Evolutionary conservation across 2,797 vertebrate species (phyloP), one percentile per base, ranked within the genome.

Genomic region (Gambusia yucatana): DNA sequence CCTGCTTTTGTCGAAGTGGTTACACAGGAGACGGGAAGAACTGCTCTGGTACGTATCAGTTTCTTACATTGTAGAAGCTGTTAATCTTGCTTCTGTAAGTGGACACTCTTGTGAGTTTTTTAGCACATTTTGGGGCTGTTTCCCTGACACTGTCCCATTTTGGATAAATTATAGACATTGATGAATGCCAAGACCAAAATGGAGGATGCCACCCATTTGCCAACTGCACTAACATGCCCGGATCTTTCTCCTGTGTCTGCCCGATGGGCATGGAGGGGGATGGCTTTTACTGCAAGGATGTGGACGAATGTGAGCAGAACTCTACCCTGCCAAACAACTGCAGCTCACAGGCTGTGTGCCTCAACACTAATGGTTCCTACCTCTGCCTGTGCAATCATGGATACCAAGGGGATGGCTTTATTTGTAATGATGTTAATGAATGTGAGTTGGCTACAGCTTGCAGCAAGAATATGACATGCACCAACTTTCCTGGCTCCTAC

Each of bases 91-190:
- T 57, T 73, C 78, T 41, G 52, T 91, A 67, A 76, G 77, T 87
- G 85, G 59, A 88, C 75, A 87, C 48, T 90, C 72, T 81, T 82
- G 59, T 89, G 78, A 93, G 43, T 90, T 86, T 89, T 90, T 85
- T 88, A 91, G 90, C 83, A 84, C 63, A 1, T 81, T 92, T 88
- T 89, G 86, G 93, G 85, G 75, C 85, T 93, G 67, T 93, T 94
- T 92, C 86, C 92, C 90, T 97, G 94, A 97, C 94, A 91, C 91
- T 97, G 87, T 96, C 88, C 95, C 94, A 91, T 97, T 97, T 96
- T 96, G 96, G 96, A 95, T 96, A 88, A 97, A 94, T 97, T 97
- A 94, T 97, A 97, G 97, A 97, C 96, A 87, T 96, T 92, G 96
- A 97, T 96, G 97, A 97, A 91, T 97, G 97, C 96, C 95, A 95